Conservation (phyloP, 1,140 invertebrate species). For the Drosophila lowei region DNA sequence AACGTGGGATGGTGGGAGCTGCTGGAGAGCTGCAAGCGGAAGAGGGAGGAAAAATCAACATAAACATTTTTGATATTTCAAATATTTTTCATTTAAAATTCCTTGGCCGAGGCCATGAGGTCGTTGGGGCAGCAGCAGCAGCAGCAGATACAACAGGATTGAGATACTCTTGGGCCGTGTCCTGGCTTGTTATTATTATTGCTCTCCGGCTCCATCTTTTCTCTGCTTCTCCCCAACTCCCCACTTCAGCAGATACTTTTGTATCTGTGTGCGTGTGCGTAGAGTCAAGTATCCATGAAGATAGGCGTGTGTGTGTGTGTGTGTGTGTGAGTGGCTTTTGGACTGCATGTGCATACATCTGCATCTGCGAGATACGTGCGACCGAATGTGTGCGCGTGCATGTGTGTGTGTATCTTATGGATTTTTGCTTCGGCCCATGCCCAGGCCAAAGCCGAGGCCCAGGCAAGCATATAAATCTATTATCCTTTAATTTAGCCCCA, state of each 20-base stretch:
- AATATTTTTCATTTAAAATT: conserved; percentile 70
- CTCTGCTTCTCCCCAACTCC: not conserved
- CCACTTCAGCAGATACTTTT: no score
- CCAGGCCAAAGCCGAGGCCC: not conserved
- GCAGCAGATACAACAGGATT: not conserved
- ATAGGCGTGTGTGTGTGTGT: conserved; percentile 12
- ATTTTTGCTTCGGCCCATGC: conserved; percentile 44
- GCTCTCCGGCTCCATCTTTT: conserved; percentile 1
- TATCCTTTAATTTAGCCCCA: conserved; percentile 77
- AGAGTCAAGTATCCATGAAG: not conserved
- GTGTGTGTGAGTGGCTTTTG: conserved; percentile 16
- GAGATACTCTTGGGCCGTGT: conserved; percentile 37
- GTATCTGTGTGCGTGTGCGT: not conserved
- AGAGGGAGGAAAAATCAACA: conserved; percentile 49
- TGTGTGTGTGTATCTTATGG: conserved; percentile 50
- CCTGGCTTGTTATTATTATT: conserved; percentile 51
- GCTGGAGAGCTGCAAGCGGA: no score
- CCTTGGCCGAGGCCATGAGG: conserved; percentile 17
- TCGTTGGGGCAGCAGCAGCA: not conserved
- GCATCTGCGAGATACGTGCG: conserved; percentile 19
- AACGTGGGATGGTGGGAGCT: no score
- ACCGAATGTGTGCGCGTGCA: conserved; percentile 7
- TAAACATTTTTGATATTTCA: conserved; percentile 57
- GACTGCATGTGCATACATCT: not conserved
- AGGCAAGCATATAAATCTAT: conserved; percentile 73